phyloP scores from a whole-genome alignment of 2,113 vertebrate genomes.

The Oplegnathus fasciatus region DNA sequence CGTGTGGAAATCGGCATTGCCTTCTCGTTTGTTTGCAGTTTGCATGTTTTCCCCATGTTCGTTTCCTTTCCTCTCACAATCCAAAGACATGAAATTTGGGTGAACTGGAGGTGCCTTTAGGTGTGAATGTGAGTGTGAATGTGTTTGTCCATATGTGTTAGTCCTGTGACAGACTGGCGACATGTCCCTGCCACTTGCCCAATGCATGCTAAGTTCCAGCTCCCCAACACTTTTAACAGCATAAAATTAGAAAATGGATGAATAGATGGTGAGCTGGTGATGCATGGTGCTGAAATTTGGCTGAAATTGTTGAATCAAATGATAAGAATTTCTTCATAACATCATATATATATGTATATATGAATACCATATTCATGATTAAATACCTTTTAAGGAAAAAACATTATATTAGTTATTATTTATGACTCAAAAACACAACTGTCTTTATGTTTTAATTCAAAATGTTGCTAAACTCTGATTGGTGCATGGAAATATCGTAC shows the following conservation, averaged over 20 bases:
- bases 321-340: neutral
- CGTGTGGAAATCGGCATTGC: constrained; percentile 26
- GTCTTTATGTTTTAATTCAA: neutral
- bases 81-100: constrained; percentile 4
- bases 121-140: constrained; percentile 3
- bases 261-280: neutral
- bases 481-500: neutral
- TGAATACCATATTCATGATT: neutral
- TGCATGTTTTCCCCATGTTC: neutral
- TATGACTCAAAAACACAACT: too few relatives aligned
- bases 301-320: neutral
- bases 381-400: too few relatives aligned
- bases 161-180: neutral
- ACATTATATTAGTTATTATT: too few relatives aligned
- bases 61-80: neutral
- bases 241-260: neutral
- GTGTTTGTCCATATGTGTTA: constrained; percentile 19
- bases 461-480: neutral
- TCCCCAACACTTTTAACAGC: neutral
- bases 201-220: neutral
- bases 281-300: neutral
- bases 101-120: neutral
- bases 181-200: neutral
- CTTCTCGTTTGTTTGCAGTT: constrained; percentile 4
- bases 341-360: neutral